Base-by-base conservation (phyloP, 2,888 invertebrate species). In the Erynnis tages region DNA sequence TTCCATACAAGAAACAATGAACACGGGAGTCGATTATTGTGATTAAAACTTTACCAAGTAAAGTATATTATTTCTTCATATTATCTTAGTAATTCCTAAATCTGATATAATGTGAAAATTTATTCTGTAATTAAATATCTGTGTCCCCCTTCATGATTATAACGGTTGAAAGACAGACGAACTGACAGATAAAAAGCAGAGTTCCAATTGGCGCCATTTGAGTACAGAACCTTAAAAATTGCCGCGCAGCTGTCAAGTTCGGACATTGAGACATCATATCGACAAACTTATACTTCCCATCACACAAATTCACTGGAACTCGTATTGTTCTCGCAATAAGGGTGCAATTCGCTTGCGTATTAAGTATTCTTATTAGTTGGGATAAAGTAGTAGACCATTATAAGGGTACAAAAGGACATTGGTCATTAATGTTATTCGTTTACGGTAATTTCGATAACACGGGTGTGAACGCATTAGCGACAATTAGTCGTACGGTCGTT, bases 401-500 rank as follows among this genome's bases (percentile, higher is more conserved):
- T 68, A 40, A 47, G 52, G 45, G 50, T 60, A 56, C 69, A 67
- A 73, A 76, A 72, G 67, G 69, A 71, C 71, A 76, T 61, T 76
- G 79, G 79, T 78, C 76, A 83, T 81, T 79, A 62, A 30, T 21
- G 43, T 52, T 52, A 52, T 52, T 35, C 52, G 63, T 76, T 73
- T 71, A 79, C 74, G 75, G 78, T 71, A 63, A 75, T 78, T 71
- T 61, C 61, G 69, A 66, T 67, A 71, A 76, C 72, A 71, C 69
- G 71, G 77, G 79, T 79, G 82, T 82, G 81, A 84, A 82, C 69
- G 66, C 65, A 71, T 76, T 74, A 72, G 74, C 74, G 63, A 76
- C 79, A 79, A 86, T 87, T 86, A 86, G 75, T 83, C 82, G 82
- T 82, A 83, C 82, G 82, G 80, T 61, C 66, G 66, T 82, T 79